Percentiles rank a stretch among this genome's conserved stretches.
Conservation (phyloP, 2,113 vertebrate species). For the Mionectes macconnelli region DNA sequence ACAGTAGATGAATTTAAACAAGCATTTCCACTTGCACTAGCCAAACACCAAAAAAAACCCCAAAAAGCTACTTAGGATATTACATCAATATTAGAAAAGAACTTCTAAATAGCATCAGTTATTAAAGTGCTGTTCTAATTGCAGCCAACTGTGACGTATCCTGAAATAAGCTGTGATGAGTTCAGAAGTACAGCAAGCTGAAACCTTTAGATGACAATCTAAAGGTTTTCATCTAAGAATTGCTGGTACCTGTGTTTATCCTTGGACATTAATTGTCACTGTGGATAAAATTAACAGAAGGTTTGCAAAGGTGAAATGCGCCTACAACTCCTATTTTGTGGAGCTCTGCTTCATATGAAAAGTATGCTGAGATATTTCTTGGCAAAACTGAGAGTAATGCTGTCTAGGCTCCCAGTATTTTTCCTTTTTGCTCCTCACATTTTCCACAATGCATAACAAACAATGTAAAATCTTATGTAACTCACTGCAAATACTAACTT, state of each 20-base stretch:
- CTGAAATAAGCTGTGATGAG: neutral
- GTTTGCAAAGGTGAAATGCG: neutral
- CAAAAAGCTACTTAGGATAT: neutral
- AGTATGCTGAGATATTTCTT: neutral
- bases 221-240: neutral
- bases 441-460: neutral
- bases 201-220: too few relatives aligned
- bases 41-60: neutral
- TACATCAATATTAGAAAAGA: neutral
- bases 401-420: neutral
- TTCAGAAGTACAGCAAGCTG: neutral
- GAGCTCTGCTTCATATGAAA: neutral
- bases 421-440: neutral
- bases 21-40: constrained; percentile 3
- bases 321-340: neutral
- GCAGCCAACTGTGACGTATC: neutral
- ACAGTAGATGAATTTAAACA: constrained; percentile 16
- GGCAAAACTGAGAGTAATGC: neutral
- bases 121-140: neutral
- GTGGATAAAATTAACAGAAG: neutral
- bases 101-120: neutral
- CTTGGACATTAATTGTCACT: neutral
- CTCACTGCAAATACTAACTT: neutral
- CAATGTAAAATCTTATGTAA: neutral
- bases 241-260: neutral